Evolutionary conservation across 2,797 vertebrate genomes (phyloP), one percentile per base, ranked within the genome.

Genomic region (Scolopax rusticola): DNA sequence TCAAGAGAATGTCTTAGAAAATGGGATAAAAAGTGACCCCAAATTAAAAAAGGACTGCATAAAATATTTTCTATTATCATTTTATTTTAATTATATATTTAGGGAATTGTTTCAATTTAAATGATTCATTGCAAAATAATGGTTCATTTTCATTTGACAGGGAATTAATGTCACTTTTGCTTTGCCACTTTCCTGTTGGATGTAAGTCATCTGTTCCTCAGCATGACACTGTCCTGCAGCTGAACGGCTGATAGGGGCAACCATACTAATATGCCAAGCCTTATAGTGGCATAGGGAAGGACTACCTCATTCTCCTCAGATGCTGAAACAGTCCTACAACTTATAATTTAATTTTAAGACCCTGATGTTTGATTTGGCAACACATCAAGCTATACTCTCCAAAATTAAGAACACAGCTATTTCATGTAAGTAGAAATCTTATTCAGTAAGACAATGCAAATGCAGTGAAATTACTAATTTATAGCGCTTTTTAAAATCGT

Each of bases 91-190:
- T 87, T 83, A 61, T 64, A 88, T 75, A 65, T 84, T 90, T 87
- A 88, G 59, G 64, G 81, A 56, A 90, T 80, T 94, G 56, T 88
- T 97, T 95, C 85, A 87, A 94, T 87, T 89, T 94, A 50, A n/a
- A 41, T 67, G 2, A 85, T 87, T 83, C 65, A 95, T 85, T 92
- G 78, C 75, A 93, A 92, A 97, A 91, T 92, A 96, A 96, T 78
- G 92, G 87, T 80, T 95, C 16, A 27, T 71, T 95, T 97, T 95
- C 60, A 95, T 94, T 94, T 96, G 95, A 84, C 89, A 94, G 94
- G 80, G 94, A 97, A 96, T 97, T 97, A 94, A 95, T 96, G 93
- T 86, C 95, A 95, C 78, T 96, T 97, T 95, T 83, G 84, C 96
- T 97, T 97, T 92, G 76, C 89, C 92, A 94, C 9, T 94, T 98